Evolutionary conservation across 2,888 invertebrate genomes (phyloP).

Genomic region (Aplocera efformata): DNA sequence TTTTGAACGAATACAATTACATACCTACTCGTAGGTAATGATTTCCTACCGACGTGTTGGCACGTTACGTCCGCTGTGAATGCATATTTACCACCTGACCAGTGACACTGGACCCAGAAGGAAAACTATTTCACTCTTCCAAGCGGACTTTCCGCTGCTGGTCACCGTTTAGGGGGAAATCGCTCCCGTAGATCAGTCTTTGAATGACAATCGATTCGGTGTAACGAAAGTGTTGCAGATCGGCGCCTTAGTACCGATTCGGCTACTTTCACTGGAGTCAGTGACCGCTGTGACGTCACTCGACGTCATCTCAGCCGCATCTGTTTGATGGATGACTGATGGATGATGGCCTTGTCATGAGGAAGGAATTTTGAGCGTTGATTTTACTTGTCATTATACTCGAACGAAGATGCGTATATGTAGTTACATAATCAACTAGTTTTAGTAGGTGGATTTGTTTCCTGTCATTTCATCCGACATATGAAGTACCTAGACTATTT

Average conservation of each 20-base stretch:
- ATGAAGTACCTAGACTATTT: too few species aligned
- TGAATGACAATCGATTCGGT: slow-evolving; percentile 66
- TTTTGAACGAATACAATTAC: slow-evolving; percentile 4
- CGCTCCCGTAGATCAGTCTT: slow-evolving; percentile 42
- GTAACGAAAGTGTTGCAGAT: slow-evolving; percentile 71
- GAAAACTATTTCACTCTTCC: not conserved
- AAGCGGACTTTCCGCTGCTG: slow-evolving; percentile 5
- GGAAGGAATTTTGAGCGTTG: slow-evolving; percentile 3
- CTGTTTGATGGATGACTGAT: slow-evolving; percentile 10
- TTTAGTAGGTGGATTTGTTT: too few species aligned
- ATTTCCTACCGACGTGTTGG: slow-evolving; percentile 8
- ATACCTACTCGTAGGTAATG: slow-evolving; percentile 7
- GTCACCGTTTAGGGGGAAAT: slow-evolving; percentile 41
- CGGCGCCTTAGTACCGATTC: slow-evolving; percentile 50
- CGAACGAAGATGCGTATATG: slow-evolving; percentile 5
- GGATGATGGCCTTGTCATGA: slow-evolving; percentile 2
- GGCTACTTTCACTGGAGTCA: slow-evolving; percentile 65
- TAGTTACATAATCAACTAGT: not conserved
- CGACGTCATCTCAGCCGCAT: slow-evolving; percentile 29
- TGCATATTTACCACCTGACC: slow-evolving; percentile 8
- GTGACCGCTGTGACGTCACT: slow-evolving; percentile 46
- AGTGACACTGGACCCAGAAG: not conserved
- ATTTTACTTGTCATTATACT: slow-evolving; percentile 6
- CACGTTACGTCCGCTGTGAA: slow-evolving; percentile 11
- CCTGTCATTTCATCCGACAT: too few species aligned